Base-by-base conservation (phyloP, 2,888 invertebrate genomes). In the Synergus japonicus region DNA sequence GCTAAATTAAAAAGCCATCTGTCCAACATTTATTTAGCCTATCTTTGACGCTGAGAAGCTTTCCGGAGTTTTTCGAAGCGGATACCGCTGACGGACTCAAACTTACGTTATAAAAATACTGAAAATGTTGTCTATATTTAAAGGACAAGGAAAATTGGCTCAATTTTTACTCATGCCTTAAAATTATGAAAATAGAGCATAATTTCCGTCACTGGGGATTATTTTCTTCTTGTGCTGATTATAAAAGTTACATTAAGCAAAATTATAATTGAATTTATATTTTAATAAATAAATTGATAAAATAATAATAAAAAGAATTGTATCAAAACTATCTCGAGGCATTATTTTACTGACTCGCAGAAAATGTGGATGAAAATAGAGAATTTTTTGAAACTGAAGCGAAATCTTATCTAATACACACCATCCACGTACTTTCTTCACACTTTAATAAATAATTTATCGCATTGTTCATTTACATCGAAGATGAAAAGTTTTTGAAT, bases 1-100 rank as follows among this genome's bases (percentile, higher is more conserved):
- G 84, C 83, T 81, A 83, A 86, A 86, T 87, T 85, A 86, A 85
- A 85, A 85, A 80, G 83, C 78, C 77, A 79, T 83, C 84, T 81
- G 18, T 37, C 7, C 13, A 64, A 64, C 64, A 15, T 37, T 15
- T 10, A 43, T n/a, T 41, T n/a, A 43, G 9, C 3, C 58, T 58
- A 18, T 7, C 58, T 58, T n/a, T 58, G 58, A 18, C 3, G 58
- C 58, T 18, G 18, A 18, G 8, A 58, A 18, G 13, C 49, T 49
- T 49, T 18, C 10, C 58, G 10, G 10, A 9, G 18, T 2, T 18
- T 4, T 58, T 58, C 4, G 58, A 58, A 58, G 58, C 18, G 18
- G 22, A 58, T 18, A 18, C 60, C 12, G 22, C 60, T 54, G n/a
- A n/a, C 8, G 15, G 5, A 54, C 2, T n/a, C 8, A n/a, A 54